Base-by-base conservation (phyloP, 2,888 invertebrate genomes). In the Chrysomela aeneicollis region DNA sequence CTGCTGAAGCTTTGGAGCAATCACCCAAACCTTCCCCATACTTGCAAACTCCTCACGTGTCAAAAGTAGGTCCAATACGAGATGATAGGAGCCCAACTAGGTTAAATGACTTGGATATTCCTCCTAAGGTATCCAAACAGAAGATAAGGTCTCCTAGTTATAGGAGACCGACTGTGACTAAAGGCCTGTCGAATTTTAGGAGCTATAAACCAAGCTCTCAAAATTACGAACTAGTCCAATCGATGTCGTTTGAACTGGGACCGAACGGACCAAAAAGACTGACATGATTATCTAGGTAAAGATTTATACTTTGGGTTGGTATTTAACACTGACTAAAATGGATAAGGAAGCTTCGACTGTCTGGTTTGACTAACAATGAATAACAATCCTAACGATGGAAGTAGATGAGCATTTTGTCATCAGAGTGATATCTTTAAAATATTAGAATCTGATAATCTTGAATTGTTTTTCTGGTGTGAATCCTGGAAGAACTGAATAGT, bases 191-290 rank as follows among this genome's bases (percentile, higher is more conserved):
- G n/a, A 47, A 18, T 26, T 53, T 30, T 47, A 53, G 46, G n/a
- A 47, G 17, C 42, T 61, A 42, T 17, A 59, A 53, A 32, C 47
- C 53, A 1, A 66, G 66, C 21, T 12, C 26, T 1, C 61, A 62
- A 9, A 63, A 66, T 55, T 64, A 62, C 47, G 75, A 78, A 46
- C 55, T 79, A 52, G 72, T 79, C 60, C 77, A 75, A 68, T 80
- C 81, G 9, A 62, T 80, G 22, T 67, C 77, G n/a, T 80, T 76
- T 59, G 73, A 81, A 73, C 71, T 81, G 35, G 77, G 79, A 68
- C 78, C 79, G 9, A 70, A 78, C 61, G 79, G 79, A 74, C 79
- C 79, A 52, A 75, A 77, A 71, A 78, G 78, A 79, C 77, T 77
- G 78, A 78, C 78, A 66, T 72, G 64, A 68, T 18, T 61, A 51